Conservation (phyloP, 1,140 invertebrate species). For the Zophobas morio region DNA sequence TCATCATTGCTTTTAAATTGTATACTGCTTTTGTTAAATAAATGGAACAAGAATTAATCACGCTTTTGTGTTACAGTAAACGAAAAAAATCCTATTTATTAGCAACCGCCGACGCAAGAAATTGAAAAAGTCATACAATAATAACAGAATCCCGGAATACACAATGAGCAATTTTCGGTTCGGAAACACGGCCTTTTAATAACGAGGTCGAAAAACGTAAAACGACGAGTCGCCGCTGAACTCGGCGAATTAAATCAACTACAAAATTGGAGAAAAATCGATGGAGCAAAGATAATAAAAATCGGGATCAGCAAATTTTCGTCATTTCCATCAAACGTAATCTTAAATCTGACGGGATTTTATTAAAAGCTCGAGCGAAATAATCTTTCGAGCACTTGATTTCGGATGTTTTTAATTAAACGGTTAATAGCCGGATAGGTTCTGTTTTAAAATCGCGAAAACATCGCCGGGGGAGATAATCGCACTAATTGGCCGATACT, state of each 20-base stretch:
- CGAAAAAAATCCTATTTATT: conserved; percentile 37
- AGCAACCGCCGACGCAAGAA: conserved; percentile 22
- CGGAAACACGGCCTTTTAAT: conserved; percentile 16
- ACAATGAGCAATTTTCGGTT: conserved; percentile 3
- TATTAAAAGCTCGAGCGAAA: conserved; percentile 30
- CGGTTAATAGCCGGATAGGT: conserved; percentile 19
- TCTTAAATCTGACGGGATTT: conserved; percentile 35
- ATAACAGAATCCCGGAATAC: background rate
- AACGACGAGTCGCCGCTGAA: conserved; percentile 2
- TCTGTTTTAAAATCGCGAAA: conserved; percentile 17
- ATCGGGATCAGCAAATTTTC: conserved; percentile 27
- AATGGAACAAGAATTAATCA: conserved; percentile 42
- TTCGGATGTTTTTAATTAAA: conserved; percentile 38
- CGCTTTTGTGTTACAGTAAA: conserved; percentile 33
- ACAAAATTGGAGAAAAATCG: conserved; percentile 38
- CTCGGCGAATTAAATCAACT: conserved; percentile 13
- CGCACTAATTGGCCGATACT: conserved; percentile 8
- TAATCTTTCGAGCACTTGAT: conserved; percentile 35
- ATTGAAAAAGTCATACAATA: conserved; percentile 26
- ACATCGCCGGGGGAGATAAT: conserved; percentile 3
- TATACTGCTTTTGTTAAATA: conserved; percentile 48
- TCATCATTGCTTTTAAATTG: conserved; percentile 52
- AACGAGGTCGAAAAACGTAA: background rate
- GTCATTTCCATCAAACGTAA: conserved; percentile 39
- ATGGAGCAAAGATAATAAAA: conserved; percentile 28